phyloP scores from a whole-genome alignment of 2,888 invertebrate species.

The Bugula neritina region DNA sequence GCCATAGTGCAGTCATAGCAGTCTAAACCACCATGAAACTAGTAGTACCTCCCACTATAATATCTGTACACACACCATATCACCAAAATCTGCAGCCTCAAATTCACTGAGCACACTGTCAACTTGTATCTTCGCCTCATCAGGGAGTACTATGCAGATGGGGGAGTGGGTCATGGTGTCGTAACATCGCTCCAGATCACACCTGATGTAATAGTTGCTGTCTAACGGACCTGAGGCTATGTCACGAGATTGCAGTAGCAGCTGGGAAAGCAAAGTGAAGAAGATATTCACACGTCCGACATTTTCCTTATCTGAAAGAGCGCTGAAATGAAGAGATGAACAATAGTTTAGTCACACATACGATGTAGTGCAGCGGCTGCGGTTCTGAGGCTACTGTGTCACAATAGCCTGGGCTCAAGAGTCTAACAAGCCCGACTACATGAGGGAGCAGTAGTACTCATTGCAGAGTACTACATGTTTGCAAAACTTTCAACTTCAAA shows the following conservation, averaged over 20 bases:
- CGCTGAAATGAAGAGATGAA: conserved; percentile 50
- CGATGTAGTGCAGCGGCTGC: no score
- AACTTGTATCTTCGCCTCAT: conserved; percentile 54
- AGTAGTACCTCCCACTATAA: not conserved
- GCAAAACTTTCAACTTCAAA: no score
- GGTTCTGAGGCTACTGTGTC: no score
- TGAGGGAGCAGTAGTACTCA: no score
- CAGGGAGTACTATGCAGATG: conserved; percentile 37
- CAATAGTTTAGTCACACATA: no score
- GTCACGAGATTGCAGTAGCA: conserved; percentile 26
- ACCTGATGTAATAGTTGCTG: not conserved
- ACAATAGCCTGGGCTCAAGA: no score
- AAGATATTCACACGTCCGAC: conserved; percentile 63
- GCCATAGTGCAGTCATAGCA: no score
- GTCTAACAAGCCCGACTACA: no score
- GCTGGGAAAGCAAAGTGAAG: conserved; percentile 54
- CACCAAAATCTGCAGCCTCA: conserved; percentile 83
- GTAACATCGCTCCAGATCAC: conserved; percentile 2
- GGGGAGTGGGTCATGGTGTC: conserved; percentile 1
- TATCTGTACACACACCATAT: conserved; percentile 66
- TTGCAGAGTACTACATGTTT: no score
- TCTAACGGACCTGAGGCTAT: not conserved
- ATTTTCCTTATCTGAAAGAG: conserved; percentile 59
- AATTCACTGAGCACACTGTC: conserved; percentile 82
- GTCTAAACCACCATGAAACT: not conserved